phyloP scores from a whole-genome alignment of 1,140 invertebrate species.

The Drosophila tsacasi region DNA sequence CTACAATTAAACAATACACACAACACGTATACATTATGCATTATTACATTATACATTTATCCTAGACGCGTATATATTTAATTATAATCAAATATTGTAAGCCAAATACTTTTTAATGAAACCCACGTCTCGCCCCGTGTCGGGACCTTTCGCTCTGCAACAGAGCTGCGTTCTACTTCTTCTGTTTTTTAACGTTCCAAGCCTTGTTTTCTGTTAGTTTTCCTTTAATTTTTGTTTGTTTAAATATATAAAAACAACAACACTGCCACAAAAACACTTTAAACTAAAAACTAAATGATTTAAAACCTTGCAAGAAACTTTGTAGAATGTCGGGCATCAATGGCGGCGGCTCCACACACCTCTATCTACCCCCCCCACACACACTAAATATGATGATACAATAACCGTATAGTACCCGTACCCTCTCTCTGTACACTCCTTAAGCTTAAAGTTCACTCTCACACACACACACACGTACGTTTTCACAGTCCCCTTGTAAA shows the following conservation, averaged over 20 bases:
- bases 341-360: slow-evolving; percentile 18
- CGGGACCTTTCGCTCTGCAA: slow-evolving; percentile 32
- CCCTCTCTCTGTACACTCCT: slow-evolving; percentile 65
- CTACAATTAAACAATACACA: slow-evolving; percentile 68
- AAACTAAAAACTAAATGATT: slow-evolving; percentile 13
- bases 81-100: slow-evolving; percentile 80
- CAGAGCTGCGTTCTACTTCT: slow-evolving; percentile 34
- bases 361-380: slow-evolving; percentile 33
- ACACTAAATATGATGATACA: slow-evolving; percentile 43
- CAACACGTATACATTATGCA: slow-evolving; percentile 74
- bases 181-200: slow-evolving; percentile 4
- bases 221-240: neutral
- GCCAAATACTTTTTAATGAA: slow-evolving; percentile 77
- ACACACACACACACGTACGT: slow-evolving; percentile 33
- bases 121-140: slow-evolving; percentile 36
- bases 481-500: slow-evolving; percentile 68
- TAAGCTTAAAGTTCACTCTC: slow-evolving; percentile 56
- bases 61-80: slow-evolving; percentile 72
- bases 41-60: slow-evolving; percentile 69
- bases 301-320: slow-evolving; percentile 57
- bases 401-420: slow-evolving; percentile 40
- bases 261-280: slow-evolving; percentile 56
- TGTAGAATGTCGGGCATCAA: slow-evolving; percentile 56
- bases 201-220: slow-evolving; percentile 18
- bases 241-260: slow-evolving; percentile 8